phyloP scores from a whole-genome alignment of 2,797 vertebrate species.

The Macropodus opercularis region DNA sequence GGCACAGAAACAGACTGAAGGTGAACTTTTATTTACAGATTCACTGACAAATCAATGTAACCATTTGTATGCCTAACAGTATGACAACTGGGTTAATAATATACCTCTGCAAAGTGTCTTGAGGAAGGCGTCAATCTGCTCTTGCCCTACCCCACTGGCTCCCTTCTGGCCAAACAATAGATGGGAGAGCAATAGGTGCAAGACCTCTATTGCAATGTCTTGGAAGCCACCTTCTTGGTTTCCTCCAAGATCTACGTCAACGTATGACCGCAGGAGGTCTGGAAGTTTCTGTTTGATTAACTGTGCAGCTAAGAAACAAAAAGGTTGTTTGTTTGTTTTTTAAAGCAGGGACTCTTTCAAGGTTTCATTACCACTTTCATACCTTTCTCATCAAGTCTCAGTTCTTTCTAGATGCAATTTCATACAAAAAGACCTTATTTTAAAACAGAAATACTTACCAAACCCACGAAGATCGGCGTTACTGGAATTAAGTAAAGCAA shows the following conservation, averaged over 20 bases:
- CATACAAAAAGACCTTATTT: no score
- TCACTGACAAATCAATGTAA: no score
- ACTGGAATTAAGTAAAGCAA: constrained; percentile 96
- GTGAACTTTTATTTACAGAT: no score
- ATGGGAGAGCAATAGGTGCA: constrained; percentile 99
- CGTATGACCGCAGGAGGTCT: constrained; percentile 97
- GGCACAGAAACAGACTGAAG: not conserved
- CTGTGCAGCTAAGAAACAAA: constrained; percentile 86
- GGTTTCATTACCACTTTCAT: not conserved
- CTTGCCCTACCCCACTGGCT: constrained; percentile 98
- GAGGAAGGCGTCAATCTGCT: constrained; percentile 98
- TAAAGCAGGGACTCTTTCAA: not conserved
- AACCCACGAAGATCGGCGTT: constrained; percentile 95
- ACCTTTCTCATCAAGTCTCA: no score
- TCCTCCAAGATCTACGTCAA: constrained; percentile 97
- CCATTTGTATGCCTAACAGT: no score
- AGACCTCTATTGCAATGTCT: constrained; percentile 99
- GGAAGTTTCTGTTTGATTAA: constrained; percentile 99
- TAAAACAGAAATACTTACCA: constrained; percentile 86
- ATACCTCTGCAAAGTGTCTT: constrained; percentile 99
- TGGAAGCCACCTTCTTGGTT: constrained; percentile 99
- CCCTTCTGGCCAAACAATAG: constrained; percentile 99
- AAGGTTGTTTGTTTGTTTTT: no score
- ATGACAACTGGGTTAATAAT: no score
- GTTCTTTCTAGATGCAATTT: no score